Evolutionary conservation across 2,797 vertebrate species (phyloP).

Genomic region (Sebastes hopkinsi): DNA sequence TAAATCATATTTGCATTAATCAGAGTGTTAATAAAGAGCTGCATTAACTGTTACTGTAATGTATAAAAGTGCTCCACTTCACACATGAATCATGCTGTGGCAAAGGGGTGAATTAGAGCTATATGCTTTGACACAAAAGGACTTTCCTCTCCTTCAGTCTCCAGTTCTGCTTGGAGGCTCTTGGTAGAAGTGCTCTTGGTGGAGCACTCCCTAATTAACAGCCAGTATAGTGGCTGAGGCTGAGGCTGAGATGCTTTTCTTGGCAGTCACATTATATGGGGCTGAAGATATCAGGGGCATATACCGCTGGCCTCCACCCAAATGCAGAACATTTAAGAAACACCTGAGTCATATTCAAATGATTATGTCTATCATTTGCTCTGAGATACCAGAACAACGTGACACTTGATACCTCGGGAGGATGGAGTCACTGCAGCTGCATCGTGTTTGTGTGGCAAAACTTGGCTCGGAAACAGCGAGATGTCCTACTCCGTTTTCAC

Average conservation of each 20-base stretch:
- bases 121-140: constrained; percentile 48
- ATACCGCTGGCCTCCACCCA: constrained; percentile 59
- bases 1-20: not conserved
- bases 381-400: constrained; percentile 37
- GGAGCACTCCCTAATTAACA: constrained; percentile 77
- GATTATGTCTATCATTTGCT: constrained; percentile 39
- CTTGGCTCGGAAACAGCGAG: constrained; percentile 17
- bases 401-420: constrained; percentile 40
- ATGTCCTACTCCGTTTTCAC: constrained; percentile 32
- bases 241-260: constrained; percentile 64
- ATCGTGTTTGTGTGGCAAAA: constrained; percentile 16
- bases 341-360: constrained; percentile 58
- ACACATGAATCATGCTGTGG: constrained; percentile 13
- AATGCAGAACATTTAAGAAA: constrained; percentile 51
- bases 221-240: constrained; percentile 61
- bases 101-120: constrained; percentile 44
- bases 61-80: constrained; percentile 24
- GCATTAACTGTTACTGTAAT: not conserved
- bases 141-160: constrained; percentile 58
- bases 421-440: constrained; percentile 20
- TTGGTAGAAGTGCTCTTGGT: constrained; percentile 65
- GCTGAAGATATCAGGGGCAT: constrained; percentile 45
- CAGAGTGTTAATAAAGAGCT: not conserved
- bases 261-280: constrained; percentile 57
- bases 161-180: constrained; percentile 62